These are phyloP conservation scores for Lasaia peninsularis DNA, from an alignment of 1,140 invertebrate genomes.

Conservation along the genomic window DNA sequence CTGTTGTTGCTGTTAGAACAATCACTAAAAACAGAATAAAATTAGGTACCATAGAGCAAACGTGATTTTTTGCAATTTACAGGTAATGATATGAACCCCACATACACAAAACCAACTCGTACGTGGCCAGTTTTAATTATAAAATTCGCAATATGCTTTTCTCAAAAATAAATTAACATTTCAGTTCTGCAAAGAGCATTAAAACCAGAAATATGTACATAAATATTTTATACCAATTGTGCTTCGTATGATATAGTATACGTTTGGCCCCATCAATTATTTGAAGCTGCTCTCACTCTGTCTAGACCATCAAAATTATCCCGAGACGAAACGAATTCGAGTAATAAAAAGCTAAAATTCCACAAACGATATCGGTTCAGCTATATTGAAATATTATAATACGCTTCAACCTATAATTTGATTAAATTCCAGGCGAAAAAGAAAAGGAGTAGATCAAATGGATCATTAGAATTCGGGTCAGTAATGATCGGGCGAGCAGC, in stretches of 20 bases:
- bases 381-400: conserved; percentile 75
- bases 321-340: conserved; percentile 52
- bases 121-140: no score
- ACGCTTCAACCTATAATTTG: conserved; percentile 73
- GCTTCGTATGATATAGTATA: conserved; percentile 40
- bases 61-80: no score
- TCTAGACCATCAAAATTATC: conserved; percentile 68
- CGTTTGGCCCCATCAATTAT: neutral
- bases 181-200: neutral
- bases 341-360: conserved; percentile 72
- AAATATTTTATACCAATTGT: neutral
- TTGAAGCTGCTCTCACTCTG: conserved; percentile 25
- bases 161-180: neutral
- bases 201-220: neutral
- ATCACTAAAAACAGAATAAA: no score
- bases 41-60: no score
- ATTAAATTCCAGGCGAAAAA: conserved; percentile 70
- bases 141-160: no score
- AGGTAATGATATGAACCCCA: no score
- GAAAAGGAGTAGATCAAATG: conserved; percentile 63
- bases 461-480: conserved; percentile 69
- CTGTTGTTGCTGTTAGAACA: no score
- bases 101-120: no score
- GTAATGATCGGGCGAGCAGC: conserved; percentile 63
- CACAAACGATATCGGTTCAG: conserved; percentile 65